Base-by-base conservation (phyloP, 1,140 invertebrate genomes). In the Leptinotarsa texana region DNA sequence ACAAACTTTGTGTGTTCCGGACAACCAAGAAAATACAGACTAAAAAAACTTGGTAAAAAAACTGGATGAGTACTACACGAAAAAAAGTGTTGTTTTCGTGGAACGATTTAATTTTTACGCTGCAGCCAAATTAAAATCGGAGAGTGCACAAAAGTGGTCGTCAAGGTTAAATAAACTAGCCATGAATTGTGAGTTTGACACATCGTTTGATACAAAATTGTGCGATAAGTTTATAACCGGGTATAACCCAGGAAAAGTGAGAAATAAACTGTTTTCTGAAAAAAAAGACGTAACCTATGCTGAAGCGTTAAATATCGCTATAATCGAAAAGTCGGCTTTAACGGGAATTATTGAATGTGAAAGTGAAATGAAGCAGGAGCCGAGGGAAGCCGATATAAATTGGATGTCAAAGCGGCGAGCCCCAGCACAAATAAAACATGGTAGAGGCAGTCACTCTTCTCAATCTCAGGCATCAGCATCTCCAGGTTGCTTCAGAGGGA, bases 241-340 rank as follows among this genome's bases (percentile, higher is more conserved):
- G 13, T 57, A 57, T n/a, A 57, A 57, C n/a, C 51, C 51, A 13
- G 51, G 51, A n/a, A 57, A 57, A n/a, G 51, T 57, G 51, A 13
- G 51, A 57, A 57, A 57, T 57, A 57, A n/a, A n/a, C 51, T 57
- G 51, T 57, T 57, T n/a, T 17, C 13, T 57, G 51, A 57, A 57
- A 57, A 57, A n/a, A 57, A 57, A 57, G 51, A 57, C 51, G n/a
- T 57, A 57, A 57, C 51, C n/a, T 57, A 57, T 57, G 51, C 51
- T n/a, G 13, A 57, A 57, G 51, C n/a, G 13, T 57, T 57, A 57
- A 57, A 57, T 57, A 57, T n/a, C 13, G 51, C 51, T 57, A n/a
- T 57, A 57, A 57, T 57, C 51, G 51, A 57, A n/a, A 15, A 57
- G n/a, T 57, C 51, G n/a, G 51, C 51, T 17, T 17, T 57, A n/a